Evolutionary conservation across 2,797 vertebrate species (phyloP), one percentile per base, ranked within the genome.

Genomic region (Helostoma temminkii): DNA sequence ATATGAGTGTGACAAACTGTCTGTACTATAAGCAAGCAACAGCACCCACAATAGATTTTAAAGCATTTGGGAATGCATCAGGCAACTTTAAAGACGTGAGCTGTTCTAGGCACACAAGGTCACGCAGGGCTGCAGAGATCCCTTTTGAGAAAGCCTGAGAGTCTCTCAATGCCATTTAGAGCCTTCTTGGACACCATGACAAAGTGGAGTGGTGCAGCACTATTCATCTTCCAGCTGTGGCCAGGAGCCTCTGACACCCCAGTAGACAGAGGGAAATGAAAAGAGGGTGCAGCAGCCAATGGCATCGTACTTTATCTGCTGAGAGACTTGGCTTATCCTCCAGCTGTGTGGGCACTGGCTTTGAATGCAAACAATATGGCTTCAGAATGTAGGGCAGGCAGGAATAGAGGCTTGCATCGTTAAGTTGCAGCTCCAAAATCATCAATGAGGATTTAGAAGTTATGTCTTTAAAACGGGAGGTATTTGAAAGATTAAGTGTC

Each of bases 201-300:
- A 92, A 86, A 92, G 85, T 91, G 78, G 87, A 89, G 83, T 34
- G 71, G 67, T 81, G 82, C 84, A 60, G 87, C 72, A 82, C 88
- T 82, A 92, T 91, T 91, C 88, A 91, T 92, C 89, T 89, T 91
- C 78, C 88, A 90, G 89, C 87, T 88, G 90, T 87, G 89, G 89
- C 87, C 86, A 86, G 86, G 75, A 89, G 89, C 81, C 82, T 45
- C 80, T 80, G 85, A 91, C 89, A 89, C 79, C 82, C 65, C 71
- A 26, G 80, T 26, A 86, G 82, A 87, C 87, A 88, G 84, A 81
- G 76, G 88, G 89, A 89, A 89, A 92, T 90, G 87, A 89, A 88
- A 90, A 90, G 85, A 75, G 81, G 82, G 83, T 81, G 88, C 84
- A 82, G 80, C 83, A 88, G 84, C 86, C 79, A 64, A 63, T 71